phyloP scores from a whole-genome alignment of 2,797 vertebrate species.

The Echeneis naucrates region DNA sequence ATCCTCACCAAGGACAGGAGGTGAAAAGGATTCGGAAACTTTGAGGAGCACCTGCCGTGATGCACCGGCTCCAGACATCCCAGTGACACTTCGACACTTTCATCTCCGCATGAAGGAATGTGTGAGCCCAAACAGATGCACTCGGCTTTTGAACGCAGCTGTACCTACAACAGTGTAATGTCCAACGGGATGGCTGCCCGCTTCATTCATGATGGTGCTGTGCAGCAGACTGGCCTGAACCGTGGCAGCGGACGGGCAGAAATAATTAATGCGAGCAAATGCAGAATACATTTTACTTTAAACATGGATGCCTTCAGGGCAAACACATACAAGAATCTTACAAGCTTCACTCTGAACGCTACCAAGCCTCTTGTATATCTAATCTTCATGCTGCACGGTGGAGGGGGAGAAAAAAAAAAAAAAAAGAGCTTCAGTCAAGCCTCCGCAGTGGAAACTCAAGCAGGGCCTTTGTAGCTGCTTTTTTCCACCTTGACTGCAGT shows the following conservation, averaged over 20 bases:
- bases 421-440: constrained; percentile 47
- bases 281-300: constrained; percentile 53
- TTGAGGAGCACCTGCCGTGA: constrained; percentile 51
- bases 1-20: constrained; percentile 54
- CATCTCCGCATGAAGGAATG: constrained; percentile 44
- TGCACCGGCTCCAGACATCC: constrained; percentile 45
- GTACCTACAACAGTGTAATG: constrained; percentile 14
- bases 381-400: constrained; percentile 56
- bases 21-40: constrained; percentile 59
- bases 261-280: constrained; percentile 67
- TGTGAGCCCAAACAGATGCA: constrained; percentile 33
- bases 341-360: constrained; percentile 18
- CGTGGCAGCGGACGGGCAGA: constrained; percentile 27
- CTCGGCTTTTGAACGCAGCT: constrained; percentile 20
- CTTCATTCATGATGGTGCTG: constrained; percentile 4
- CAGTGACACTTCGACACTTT: constrained; percentile 61
- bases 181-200: constrained; percentile 30
- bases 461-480: constrained; percentile 19
- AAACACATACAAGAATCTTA: constrained; percentile 45
- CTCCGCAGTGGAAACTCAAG: constrained; percentile 31
- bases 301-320: constrained; percentile 56
- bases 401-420: too few species aligned
- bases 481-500: constrained; percentile 41
- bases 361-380: constrained; percentile 48
- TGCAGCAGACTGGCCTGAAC: constrained; percentile 16